Percentiles rank a stretch among this genome's conserved stretches.
These are phyloP conservation scores for Pocota personata DNA, from an alignment of 2,888 invertebrate genomes.

Conservation along the genomic window DNA sequence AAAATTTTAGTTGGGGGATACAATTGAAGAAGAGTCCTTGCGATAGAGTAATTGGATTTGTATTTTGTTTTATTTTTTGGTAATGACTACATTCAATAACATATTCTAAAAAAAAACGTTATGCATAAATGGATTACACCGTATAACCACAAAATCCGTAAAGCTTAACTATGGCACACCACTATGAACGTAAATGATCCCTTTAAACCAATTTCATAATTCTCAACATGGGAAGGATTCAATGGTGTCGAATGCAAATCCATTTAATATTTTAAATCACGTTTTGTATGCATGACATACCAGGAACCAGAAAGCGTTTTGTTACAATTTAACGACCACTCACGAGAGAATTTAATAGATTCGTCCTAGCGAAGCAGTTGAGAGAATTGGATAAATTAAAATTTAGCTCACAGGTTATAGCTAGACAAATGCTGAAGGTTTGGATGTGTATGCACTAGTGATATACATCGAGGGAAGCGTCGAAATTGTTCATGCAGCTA, in stretches of 20 bases:
- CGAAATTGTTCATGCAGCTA: too few species aligned
- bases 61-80: constrained; percentile 5
- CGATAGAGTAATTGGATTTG: constrained; percentile 52
- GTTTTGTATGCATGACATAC: constrained; percentile 53
- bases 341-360: constrained; percentile 43
- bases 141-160: not conserved
- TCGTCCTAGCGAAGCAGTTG: not conserved
- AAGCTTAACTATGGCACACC: not conserved
- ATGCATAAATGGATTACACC: not conserved
- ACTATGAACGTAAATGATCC: not conserved
- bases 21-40: constrained; percentile 18
- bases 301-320: constrained; percentile 35
- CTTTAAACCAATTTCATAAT: not conserved
- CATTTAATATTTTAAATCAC: constrained; percentile 43
- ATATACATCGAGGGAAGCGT: too few species aligned
- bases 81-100: too few species aligned
- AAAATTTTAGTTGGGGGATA: constrained; percentile 37
- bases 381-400: not conserved
- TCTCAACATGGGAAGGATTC: not conserved
- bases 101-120: too few species aligned
- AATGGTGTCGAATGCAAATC: constrained; percentile 13
- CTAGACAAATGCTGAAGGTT: constrained; percentile 1
- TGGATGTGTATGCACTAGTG: not conserved
- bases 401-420: not conserved
- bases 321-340: constrained; percentile 58